Evolutionary conservation across 2,113 vertebrate species (phyloP).

Genomic region (Motacilla tschutschensis): DNA sequence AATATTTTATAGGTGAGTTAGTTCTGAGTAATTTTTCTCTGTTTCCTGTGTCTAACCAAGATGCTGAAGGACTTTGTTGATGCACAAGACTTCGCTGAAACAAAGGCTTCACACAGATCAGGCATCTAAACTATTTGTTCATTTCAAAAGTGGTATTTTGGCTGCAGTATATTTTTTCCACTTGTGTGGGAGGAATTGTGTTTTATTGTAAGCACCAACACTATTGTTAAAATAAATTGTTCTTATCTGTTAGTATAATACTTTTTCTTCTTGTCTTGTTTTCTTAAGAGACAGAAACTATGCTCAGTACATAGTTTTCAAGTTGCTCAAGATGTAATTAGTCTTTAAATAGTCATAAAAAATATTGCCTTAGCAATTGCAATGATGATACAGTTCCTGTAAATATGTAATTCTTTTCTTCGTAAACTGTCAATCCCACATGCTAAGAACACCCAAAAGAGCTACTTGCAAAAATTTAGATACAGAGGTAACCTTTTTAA

Average conservation of each 20-base stretch:
- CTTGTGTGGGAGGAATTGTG: constrained; percentile 48
- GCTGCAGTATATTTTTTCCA: constrained; percentile 32
- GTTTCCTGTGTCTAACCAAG: not conserved
- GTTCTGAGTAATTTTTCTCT: not conserved
- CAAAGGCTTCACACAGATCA: constrained; percentile 50
- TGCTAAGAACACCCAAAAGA: constrained; percentile 7
- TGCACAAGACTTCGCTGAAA: constrained; percentile 29
- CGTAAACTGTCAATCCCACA: not conserved
- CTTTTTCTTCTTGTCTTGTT: constrained; percentile 43
- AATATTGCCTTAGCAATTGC: constrained; percentile 38
- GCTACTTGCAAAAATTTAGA: not conserved
- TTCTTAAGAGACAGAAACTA: constrained; percentile 36
- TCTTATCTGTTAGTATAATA: constrained; percentile 40
- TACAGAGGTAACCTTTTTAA: not conserved
- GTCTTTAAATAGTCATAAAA: constrained; percentile 46
- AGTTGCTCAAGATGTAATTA: constrained; percentile 41
- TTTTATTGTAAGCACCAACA: constrained; percentile 51
- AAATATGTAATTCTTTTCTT: constrained; percentile 39
- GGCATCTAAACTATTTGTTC: constrained; percentile 50
- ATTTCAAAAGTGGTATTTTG: constrained; percentile 47
- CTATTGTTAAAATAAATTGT: constrained; percentile 55
- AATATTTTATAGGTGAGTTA: constrained; percentile 1
- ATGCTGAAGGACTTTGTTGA: constrained; percentile 20
- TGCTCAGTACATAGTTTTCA: not conserved
- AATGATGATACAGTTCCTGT: constrained; percentile 26